Base-by-base conservation (phyloP, 2,113 vertebrate genomes). In the Cavia porcellus region DNA sequence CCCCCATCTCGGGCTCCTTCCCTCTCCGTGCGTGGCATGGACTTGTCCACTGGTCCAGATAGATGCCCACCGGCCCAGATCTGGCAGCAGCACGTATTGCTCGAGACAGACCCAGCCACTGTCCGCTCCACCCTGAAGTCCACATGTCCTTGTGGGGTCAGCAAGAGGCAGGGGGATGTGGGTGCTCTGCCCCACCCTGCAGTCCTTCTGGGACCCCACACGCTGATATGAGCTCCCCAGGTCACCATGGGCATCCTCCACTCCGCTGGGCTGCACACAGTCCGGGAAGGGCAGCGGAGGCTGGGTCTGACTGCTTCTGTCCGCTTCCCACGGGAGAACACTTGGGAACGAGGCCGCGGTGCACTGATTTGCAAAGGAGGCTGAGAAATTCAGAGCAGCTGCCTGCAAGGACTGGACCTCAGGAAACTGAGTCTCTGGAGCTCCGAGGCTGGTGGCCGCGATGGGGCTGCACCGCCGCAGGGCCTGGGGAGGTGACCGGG, bases 41-140 rank as follows among this genome's bases (percentile, higher is more conserved):
- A 52, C 22, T 6, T 13, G 17, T 42, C 5, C 68, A 25, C 52
- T 13, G 57, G 30, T 32, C 45, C 12, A 45, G 32, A 66, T 8
- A 32, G 11, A 17, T 1, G 0, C 0, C 61, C 3, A 15, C 55
- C 50, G 6, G 7, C 24, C 38, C 38, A 1, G 32, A 30, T 3
- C 19, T 59, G 5, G 42, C 45, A 35, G n/a, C 1, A 57, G 24
- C 28, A 7, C 35, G 55, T 52, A 47, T 14, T 62, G 75, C n/a
- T 42, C 25, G 50, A 10, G 75, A 28, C 1, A 42, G 62, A 42
- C 13, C 12, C 8, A 15, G 64, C 50, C 50, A 59, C 11, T 35
- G 7, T 3, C 0, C 15, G 38, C 77, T 64, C 35, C 8, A 8
- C 28, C 7, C 35, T 0, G 11, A 13, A 8, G 10, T 62, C 14